Conservation (phyloP, 1,140 invertebrate species). For the Cyrtorhinus lividipennis region DNA sequence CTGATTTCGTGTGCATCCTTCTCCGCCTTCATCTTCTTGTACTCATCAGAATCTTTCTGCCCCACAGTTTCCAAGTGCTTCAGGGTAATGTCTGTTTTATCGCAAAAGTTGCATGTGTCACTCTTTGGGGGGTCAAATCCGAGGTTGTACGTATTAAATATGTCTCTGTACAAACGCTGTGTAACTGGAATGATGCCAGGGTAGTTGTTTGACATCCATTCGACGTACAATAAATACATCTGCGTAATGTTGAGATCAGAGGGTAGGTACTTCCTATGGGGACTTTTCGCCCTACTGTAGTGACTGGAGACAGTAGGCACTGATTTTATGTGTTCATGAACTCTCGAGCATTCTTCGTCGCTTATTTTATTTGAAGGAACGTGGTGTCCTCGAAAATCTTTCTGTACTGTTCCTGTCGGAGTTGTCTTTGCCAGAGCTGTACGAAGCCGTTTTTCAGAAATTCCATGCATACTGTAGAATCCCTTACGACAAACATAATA, state of each 20-base stretch:
- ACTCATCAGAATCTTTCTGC: slow-evolving; percentile 10
- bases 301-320: not conserved
- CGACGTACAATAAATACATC: not conserved
- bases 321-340: not conserved
- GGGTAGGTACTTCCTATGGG: not conserved
- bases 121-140: slow-evolving; percentile 14
- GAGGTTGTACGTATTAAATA: slow-evolving; percentile 15
- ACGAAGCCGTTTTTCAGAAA: not conserved
- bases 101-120: slow-evolving; percentile 20
- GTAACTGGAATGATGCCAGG: not conserved
- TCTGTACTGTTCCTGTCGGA: not conserved
- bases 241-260: not conserved
- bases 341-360: not conserved
- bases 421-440: not conserved
- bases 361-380: not conserved
- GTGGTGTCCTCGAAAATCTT: too few species aligned
- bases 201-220: not conserved
- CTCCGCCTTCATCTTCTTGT: slow-evolving; percentile 4
- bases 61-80: not conserved
- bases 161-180: not conserved
- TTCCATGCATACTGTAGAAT: not conserved
- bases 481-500: not conserved
- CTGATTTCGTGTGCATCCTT: slow-evolving; percentile 13
- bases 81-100: slow-evolving; percentile 10
- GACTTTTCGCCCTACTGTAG: not conserved